A percentile compares a stretch with the other conserved stretches of the same genome.
phyloP scores from a whole-genome alignment of 2,113 vertebrate genomes.

The Platysternon megacephalum region DNA sequence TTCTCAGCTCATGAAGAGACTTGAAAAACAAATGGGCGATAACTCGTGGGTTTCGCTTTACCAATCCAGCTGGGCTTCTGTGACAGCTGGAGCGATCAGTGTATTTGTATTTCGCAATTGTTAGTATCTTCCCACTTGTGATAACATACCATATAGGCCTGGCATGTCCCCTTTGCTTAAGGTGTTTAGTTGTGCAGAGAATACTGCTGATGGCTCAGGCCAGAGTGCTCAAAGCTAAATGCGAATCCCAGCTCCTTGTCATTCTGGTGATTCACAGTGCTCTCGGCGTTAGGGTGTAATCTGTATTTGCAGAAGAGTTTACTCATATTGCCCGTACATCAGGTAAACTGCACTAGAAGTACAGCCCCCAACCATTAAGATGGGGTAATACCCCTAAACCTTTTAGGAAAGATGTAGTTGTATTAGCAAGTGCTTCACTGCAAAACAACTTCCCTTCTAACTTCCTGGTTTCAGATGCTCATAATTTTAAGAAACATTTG shows the following conservation, averaged over 20 bases:
- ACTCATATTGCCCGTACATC: rapidly evolving
- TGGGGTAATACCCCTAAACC: background rate
- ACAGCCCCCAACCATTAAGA: background rate
- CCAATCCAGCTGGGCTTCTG: rapidly evolving
- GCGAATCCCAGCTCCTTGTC: rapidly evolving
- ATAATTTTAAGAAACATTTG: background rate
- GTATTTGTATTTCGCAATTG: background rate
- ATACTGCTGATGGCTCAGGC: background rate
- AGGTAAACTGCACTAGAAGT: background rate
- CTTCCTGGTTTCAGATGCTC: rapidly evolving
- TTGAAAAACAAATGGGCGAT: background rate
- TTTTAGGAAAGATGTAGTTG: no score
- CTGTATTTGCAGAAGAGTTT: rapidly evolving
- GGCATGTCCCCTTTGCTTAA: background rate
- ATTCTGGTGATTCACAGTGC: rapidly evolving
- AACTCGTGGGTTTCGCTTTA: rapidly evolving
- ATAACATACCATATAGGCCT: background rate
- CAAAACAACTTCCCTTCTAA: rapidly evolving
- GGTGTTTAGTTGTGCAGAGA: background rate
- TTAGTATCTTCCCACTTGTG: background rate
- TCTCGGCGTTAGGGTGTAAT: background rate
- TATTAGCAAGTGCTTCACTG: background rate
- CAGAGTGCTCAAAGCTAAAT: background rate
- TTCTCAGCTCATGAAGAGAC: background rate
- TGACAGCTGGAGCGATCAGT: background rate